Evolutionary conservation across 2,888 invertebrate genomes (phyloP).

Genomic region (Eupithecia inturbata): DNA sequence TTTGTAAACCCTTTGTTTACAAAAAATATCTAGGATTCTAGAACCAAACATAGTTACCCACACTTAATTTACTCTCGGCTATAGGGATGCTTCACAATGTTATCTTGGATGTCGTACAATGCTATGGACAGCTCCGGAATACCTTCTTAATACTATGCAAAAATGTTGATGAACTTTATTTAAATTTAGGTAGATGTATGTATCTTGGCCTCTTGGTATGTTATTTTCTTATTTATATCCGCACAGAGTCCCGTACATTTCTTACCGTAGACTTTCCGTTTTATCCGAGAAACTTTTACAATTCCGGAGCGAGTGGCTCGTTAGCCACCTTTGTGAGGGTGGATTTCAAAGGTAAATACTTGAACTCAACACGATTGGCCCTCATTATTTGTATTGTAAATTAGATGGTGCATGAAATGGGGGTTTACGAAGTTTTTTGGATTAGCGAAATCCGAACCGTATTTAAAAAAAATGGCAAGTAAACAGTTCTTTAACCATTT

Average conservation of each 20-base stretch:
- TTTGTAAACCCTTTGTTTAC: too few relatives aligned
- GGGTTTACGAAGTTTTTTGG: constrained; percentile 38
- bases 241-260: constrained; percentile 1
- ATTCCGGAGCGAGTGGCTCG: constrained; percentile 61
- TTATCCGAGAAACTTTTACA: constrained; percentile 60
- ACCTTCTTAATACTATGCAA: too few relatives aligned
- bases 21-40: too few relatives aligned
- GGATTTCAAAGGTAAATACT: constrained; percentile 64
- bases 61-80: too few relatives aligned
- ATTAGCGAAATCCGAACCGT: constrained; percentile 8
- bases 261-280: constrained; percentile 52
- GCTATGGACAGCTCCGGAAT: too few relatives aligned
- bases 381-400: constrained; percentile 71
- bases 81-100: too few relatives aligned
- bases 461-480: not conserved
- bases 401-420: constrained; percentile 51
- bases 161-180: too few relatives aligned
- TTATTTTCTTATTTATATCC: constrained; percentile 6
- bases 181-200: not conserved
- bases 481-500: not conserved
- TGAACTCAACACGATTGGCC: constrained; percentile 62
- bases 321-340: constrained; percentile 69
- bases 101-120: too few relatives aligned
- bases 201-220: too few relatives aligned
- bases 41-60: too few relatives aligned